Conservation (phyloP, 2,113 vertebrate genomes). For the Istiophorus platypterus region DNA sequence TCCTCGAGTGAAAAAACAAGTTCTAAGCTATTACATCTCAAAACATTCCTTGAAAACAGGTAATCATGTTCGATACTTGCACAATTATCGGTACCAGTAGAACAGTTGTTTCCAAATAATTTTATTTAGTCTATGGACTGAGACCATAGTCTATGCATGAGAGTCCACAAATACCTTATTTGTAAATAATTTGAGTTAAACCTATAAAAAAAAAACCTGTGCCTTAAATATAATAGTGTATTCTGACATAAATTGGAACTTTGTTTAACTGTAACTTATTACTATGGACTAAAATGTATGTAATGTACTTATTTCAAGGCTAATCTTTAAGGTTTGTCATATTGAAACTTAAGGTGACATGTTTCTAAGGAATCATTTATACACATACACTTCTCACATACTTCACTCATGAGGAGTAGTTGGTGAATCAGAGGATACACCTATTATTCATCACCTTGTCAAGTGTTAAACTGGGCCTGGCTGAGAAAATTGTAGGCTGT, state of each 20-base stretch:
- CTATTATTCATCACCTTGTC: constrained; percentile 50
- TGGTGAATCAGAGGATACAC: constrained; percentile 70
- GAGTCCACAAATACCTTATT: neutral
- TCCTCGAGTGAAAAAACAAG: constrained; percentile 73
- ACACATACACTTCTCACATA: constrained; percentile 17
- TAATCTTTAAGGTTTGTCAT: neutral
- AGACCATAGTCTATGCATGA: neutral
- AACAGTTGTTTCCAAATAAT: neutral
- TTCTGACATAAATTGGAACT: neutral
- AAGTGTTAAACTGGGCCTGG: constrained; percentile 27
- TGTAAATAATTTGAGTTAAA: neutral
- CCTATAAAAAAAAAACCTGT: neutral
- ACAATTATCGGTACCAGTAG: neutral
- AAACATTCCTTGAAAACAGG: constrained; percentile 7
- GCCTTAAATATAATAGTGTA: neutral
- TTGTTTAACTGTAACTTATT: neutral
- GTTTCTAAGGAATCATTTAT: neutral
- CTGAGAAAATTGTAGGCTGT: constrained; percentile 40
- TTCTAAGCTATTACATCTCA: constrained; percentile 42
- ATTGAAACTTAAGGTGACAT: neutral
- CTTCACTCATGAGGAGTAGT: constrained; percentile 34
- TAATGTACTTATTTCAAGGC: neutral
- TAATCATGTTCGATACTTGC: neutral
- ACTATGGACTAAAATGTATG: neutral
- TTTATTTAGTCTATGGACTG: neutral